phyloP scores from a whole-genome alignment of 1,140 invertebrate genomes.

The Drosophila bocqueti region DNA sequence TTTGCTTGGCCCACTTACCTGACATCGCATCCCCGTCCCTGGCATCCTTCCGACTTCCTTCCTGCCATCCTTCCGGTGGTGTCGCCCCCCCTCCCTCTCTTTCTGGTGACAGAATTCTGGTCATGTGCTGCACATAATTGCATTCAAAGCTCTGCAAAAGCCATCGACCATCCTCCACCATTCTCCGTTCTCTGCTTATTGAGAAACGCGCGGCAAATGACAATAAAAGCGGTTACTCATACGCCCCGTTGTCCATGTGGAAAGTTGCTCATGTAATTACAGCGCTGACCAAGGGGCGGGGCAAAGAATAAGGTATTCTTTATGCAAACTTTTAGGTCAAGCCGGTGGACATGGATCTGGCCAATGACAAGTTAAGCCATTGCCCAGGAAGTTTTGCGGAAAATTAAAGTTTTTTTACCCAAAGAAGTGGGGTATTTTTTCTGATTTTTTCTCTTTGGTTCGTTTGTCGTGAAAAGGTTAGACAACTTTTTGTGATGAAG shows the following conservation, averaged over 20 bases:
- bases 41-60: constrained; percentile 38
- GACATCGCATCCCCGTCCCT: constrained; percentile 25
- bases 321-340: constrained; percentile 44
- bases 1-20: constrained; percentile 70
- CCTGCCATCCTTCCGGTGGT: constrained; percentile 30
- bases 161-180: background rate
- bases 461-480: background rate
- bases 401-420: constrained; percentile 17
- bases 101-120: constrained; percentile 47
- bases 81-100: background rate
- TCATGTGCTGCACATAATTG: constrained; percentile 78
- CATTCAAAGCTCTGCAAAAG: constrained; percentile 65
- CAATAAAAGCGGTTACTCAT: constrained; percentile 74
- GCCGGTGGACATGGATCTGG: constrained; percentile 30
- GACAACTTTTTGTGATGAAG: constrained; percentile 25
- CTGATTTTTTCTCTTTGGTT: background rate
- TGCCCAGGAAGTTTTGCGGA: constrained; percentile 15
- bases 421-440: background rate
- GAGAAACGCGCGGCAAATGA: constrained; percentile 61
- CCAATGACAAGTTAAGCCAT: constrained; percentile 31
- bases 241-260: constrained; percentile 59
- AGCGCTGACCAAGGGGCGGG: constrained; percentile 4
- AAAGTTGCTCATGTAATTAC: constrained; percentile 41
- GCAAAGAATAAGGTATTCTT: constrained; percentile 19
- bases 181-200: constrained; percentile 21